Evolutionary conservation across 2,113 vertebrate species (phyloP).

Genomic region (Loxodonta africana): DNA sequence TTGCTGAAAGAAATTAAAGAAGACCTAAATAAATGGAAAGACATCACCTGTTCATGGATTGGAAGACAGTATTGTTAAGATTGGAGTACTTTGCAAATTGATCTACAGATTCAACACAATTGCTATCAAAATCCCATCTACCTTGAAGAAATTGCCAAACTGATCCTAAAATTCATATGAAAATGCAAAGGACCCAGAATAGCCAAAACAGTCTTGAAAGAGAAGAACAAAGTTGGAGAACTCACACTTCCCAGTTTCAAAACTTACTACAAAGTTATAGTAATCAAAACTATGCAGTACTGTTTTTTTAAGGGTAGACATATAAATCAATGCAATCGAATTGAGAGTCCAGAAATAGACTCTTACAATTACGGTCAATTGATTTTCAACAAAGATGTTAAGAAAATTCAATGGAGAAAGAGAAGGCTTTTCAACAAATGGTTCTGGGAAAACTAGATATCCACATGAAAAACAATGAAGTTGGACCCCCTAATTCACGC

Average conservation of each 20-base stretch:
- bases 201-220: background rate
- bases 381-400: constrained; percentile 33
- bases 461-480: too few species aligned
- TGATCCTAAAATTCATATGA: background rate
- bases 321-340: background rate
- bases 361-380: background rate
- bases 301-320: background rate
- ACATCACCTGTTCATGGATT: background rate
- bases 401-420: constrained; percentile 53
- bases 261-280: background rate
- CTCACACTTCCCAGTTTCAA: too few species aligned
- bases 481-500: too few species aligned
- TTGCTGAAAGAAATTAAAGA: constrained; percentile 34
- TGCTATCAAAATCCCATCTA: constrained; percentile 8
- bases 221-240: too few species aligned
- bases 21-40: constrained; percentile 24
- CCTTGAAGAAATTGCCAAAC: background rate
- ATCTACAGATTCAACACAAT: background rate
- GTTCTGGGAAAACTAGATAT: too few species aligned
- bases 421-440: constrained; percentile 29
- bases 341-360: constrained; percentile 30
- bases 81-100: background rate
- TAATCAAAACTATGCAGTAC: background rate
- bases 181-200: constrained; percentile 24
- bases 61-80: constrained; percentile 24